These are phyloP conservation scores for Eleginops maclovinus DNA, from an alignment of 2,113 vertebrate species.

Conservation along the genomic window DNA sequence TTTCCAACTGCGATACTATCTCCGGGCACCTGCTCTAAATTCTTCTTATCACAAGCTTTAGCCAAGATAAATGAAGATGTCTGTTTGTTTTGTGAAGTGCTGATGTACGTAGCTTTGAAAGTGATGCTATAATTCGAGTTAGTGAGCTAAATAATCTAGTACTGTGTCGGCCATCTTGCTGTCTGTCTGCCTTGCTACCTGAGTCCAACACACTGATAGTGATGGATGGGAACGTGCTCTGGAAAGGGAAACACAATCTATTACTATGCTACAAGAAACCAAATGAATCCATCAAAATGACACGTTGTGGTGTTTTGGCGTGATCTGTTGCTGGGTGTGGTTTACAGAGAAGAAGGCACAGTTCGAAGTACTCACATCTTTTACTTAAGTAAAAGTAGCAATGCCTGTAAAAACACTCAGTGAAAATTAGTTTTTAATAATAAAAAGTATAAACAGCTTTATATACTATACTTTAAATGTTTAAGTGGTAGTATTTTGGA, in stretches of 20 bases:
- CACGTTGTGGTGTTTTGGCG: conserved; percentile 6
- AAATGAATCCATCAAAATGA: conserved; percentile 20
- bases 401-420: too few species aligned
- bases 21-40: neutral
- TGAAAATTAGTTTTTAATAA: too few species aligned
- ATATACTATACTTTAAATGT: too few species aligned
- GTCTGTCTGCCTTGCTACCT: neutral
- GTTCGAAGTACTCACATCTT: neutral
- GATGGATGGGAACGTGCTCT: conserved; percentile 14
- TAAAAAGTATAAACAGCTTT: too few species aligned
- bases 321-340: neutral
- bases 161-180: neutral
- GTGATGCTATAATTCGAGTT: conserved; percentile 45
- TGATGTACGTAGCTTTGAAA: conserved; percentile 35
- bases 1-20: neutral
- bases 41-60: neutral
- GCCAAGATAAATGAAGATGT: conserved; percentile 24
- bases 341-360: neutral
- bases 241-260: neutral
- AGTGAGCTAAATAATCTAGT: neutral
- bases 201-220: neutral
- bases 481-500: too few species aligned
- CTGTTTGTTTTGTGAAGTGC: conserved; percentile 42
- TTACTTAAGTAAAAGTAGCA: neutral
- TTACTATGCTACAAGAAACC: neutral